Evolutionary conservation across 2,888 invertebrate species (phyloP).

Genomic region (Hartigia nigra): DNA sequence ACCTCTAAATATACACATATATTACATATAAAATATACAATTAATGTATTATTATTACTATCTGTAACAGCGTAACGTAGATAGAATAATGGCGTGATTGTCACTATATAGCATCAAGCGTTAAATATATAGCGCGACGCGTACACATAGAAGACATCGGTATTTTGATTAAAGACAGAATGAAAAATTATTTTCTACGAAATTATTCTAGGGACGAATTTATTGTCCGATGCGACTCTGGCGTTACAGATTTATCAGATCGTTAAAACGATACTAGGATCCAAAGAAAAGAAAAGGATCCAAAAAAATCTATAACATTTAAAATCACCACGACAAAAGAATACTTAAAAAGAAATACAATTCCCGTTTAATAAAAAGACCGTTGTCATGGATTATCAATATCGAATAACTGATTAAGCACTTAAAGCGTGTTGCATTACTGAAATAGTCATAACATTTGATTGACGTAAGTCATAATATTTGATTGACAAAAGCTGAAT

Average conservation of each 20-base stretch:
- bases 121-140: not conserved
- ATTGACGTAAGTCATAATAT: too few species aligned
- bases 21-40: slow-evolving; percentile 35
- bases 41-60: not conserved
- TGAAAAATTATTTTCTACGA: slow-evolving; percentile 38
- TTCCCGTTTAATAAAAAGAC: too few species aligned
- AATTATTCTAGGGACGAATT: slow-evolving; percentile 5
- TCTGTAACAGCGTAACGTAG: slow-evolving; percentile 2
- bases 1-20: slow-evolving; percentile 49
- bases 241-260: slow-evolving; percentile 4
- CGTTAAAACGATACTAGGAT: not conserved
- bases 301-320: not conserved
- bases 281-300: slow-evolving; percentile 1
- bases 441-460: too few species aligned
- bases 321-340: slow-evolving; percentile 14
- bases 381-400: too few species aligned
- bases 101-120: not conserved
- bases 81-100: not conserved
- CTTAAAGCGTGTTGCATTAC: too few species aligned
- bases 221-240: slow-evolving; percentile 3
- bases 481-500: too few species aligned
- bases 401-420: too few species aligned
- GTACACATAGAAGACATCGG: slow-evolving; percentile 14
- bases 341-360: not conserved
- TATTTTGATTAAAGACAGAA: slow-evolving; percentile 32